phyloP scores from a whole-genome alignment of 2,888 invertebrate species.

The Pterostichus niger region DNA sequence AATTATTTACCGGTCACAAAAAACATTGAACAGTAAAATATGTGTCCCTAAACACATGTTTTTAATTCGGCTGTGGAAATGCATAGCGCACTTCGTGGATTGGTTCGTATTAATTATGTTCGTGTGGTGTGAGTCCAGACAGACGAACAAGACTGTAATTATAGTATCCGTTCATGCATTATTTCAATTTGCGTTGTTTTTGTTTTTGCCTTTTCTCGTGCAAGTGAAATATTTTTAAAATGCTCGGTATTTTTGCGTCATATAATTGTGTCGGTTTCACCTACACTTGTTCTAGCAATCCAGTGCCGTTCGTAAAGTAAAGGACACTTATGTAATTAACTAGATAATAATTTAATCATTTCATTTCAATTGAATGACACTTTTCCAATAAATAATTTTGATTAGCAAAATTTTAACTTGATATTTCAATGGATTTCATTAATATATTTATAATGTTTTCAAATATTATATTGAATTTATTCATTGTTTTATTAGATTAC shows the following conservation, averaged over 20 bases:
- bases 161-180: conserved; percentile 65
- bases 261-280: not conserved
- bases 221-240: conserved; percentile 25
- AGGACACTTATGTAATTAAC: not conserved
- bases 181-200: conserved; percentile 36
- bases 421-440: not conserved
- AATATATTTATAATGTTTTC: conserved; percentile 5
- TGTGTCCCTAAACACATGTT: conserved; percentile 51
- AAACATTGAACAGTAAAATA: conserved; percentile 40
- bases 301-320: not conserved
- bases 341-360: not conserved
- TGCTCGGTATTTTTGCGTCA: conserved; percentile 6
- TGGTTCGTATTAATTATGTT: conserved; percentile 56
- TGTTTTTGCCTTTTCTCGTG: conserved; percentile 19
- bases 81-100: conserved; percentile 52
- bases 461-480: conserved; percentile 21
- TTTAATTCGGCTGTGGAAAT: conserved; percentile 54
- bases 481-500: conserved; percentile 13
- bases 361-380: not conserved
- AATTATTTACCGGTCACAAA: conserved; percentile 30
- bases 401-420: conserved; percentile 4
- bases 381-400: conserved; percentile 29
- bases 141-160: conserved; percentile 56
- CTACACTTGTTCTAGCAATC: not conserved
- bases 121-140: conserved; percentile 49